Base-by-base conservation (phyloP, 2,113 vertebrate genomes). In the Corydoras maculifer region DNA sequence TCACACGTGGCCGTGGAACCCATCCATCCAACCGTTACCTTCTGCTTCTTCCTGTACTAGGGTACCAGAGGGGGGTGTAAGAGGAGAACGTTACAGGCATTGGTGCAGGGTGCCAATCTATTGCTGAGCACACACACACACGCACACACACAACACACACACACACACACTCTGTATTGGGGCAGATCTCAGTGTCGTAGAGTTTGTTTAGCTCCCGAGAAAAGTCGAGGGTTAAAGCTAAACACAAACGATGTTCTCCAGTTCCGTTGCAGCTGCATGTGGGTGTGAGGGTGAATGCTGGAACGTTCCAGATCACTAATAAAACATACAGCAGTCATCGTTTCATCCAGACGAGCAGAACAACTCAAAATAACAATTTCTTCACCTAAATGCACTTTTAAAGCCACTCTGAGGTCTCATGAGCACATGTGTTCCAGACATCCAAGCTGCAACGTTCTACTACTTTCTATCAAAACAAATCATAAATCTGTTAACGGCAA, bases 381-480 rank as follows among this genome's bases (percentile, higher is more conserved):
- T 63, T 54, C 64, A 29, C 32, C 57, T 55, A 69, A 58, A 72
- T 15, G 10, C 13, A n/a, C 3, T 58, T 68, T 71, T 1, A 50
- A n/a, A 57, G 11, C 51, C 53, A 31, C 61, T 25, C 49, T 8
- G 64, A 62, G 68, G 60, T n/a, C 65, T 70, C 57, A 32, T 43
- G 29, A 31, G 4, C 69, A 82, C 85, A 86, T 81, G 83, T 79
- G 82, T 35, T 35, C 63, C 61, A 48, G 51, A 55, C 32, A 13
- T 31, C 43, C 57, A 13, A 70, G 48, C 62, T 51, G 62, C 58
- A 65, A 51, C 60, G 49, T 66, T 53, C 59, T 65, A 51, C 54
- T 58, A 49, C 25, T 60, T 70, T 54, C 58, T 55, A 62, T 75
- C 54, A 68, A 75, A 78, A 72, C 69, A 57, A 72, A 75, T n/a